A percentile compares a stretch with the other conserved stretches of the same genome.
Conservation (phyloP, 2,113 vertebrate genomes). For the Semnornis frantzii region DNA sequence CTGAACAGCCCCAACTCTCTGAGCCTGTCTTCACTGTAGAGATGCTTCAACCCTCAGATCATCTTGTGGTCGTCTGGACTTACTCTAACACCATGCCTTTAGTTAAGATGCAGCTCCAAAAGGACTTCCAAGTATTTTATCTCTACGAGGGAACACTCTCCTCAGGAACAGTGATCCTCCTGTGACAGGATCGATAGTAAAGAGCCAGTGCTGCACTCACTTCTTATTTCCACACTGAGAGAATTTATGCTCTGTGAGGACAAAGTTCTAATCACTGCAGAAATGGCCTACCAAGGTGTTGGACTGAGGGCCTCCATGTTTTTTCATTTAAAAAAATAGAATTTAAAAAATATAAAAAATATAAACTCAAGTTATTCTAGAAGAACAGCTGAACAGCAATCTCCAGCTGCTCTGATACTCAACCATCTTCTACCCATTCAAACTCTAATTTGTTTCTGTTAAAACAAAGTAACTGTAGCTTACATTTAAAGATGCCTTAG, state of each 20-base stretch:
- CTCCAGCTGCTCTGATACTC: too few relatives aligned
- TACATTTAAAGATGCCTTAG: too few relatives aligned
- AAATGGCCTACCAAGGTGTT: background rate
- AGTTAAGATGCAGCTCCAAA: background rate
- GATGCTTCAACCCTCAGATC: too few relatives aligned
- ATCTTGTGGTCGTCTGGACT: too few relatives aligned
- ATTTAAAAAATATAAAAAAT: background rate
- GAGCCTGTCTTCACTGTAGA: too few relatives aligned
- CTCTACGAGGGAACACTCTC: slow-evolving; percentile 2
- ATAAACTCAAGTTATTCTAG: too few relatives aligned
- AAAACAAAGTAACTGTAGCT: too few relatives aligned
- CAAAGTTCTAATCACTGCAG: background rate
- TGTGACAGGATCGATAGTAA: background rate
- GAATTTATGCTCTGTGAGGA: background rate
- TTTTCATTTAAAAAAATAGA: background rate
- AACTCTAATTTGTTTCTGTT: too few relatives aligned
- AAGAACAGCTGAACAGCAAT: too few relatives aligned
- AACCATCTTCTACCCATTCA: too few relatives aligned
- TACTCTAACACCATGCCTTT: background rate
- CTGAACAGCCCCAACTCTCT: too few relatives aligned
- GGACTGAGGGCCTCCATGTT: background rate
- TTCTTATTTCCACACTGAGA: background rate
- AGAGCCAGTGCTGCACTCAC: background rate
- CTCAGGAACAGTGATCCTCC: background rate
- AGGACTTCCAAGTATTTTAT: background rate